phyloP scores from a whole-genome alignment of 1,140 invertebrate species.

The Cylas formicarius region DNA sequence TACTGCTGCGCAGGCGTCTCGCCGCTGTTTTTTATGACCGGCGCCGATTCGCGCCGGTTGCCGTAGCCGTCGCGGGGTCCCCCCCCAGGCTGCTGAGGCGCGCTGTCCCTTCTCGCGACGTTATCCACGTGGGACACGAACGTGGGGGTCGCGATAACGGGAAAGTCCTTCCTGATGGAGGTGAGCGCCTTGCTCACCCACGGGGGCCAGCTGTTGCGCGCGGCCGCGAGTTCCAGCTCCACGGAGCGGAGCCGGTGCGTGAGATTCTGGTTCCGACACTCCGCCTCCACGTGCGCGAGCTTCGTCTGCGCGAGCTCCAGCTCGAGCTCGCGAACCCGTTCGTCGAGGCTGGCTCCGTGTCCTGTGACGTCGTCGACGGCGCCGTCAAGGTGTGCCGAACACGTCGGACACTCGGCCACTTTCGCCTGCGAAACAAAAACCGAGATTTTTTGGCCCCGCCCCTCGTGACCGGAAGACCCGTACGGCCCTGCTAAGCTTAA shows the following conservation, averaged over 20 bases:
- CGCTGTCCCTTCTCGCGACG: slow-evolving; percentile 34
- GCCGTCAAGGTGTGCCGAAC: slow-evolving; percentile 27
- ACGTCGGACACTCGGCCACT: slow-evolving; percentile 51
- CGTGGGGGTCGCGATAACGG: slow-evolving; percentile 29
- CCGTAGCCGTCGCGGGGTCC: slow-evolving; percentile 20
- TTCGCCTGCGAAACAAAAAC: slow-evolving; percentile 46
- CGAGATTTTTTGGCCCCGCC: too few relatives aligned
- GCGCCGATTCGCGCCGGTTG: slow-evolving; percentile 30
- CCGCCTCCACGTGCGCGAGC: slow-evolving; percentile 91
- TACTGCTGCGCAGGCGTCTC: too few relatives aligned
- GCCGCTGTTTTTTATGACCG: slow-evolving; percentile 38
- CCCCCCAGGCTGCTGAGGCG: slow-evolving; percentile 27
- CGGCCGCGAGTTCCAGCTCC: slow-evolving; percentile 70
- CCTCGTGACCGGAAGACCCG: too few relatives aligned
- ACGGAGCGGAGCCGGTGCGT: slow-evolving; percentile 86
- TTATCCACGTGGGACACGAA: slow-evolving; percentile 40
- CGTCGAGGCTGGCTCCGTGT: slow-evolving; percentile 34
- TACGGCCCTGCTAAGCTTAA: too few relatives aligned
- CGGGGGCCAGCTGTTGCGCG: slow-evolving; percentile 69
- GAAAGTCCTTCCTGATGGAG: slow-evolving; percentile 41
- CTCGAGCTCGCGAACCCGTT: slow-evolving; percentile 81
- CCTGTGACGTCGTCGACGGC: slow-evolving; percentile 5
- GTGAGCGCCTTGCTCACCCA: slow-evolving; percentile 84
- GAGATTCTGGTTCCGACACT: slow-evolving; percentile 93
- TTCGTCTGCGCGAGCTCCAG: slow-evolving; percentile 94